A percentile compares a stretch with the other conserved stretches of the same genome.
Evolutionary conservation across 2,113 vertebrate species (phyloP).

Genomic region (Corynorhinus townsendii): DNA sequence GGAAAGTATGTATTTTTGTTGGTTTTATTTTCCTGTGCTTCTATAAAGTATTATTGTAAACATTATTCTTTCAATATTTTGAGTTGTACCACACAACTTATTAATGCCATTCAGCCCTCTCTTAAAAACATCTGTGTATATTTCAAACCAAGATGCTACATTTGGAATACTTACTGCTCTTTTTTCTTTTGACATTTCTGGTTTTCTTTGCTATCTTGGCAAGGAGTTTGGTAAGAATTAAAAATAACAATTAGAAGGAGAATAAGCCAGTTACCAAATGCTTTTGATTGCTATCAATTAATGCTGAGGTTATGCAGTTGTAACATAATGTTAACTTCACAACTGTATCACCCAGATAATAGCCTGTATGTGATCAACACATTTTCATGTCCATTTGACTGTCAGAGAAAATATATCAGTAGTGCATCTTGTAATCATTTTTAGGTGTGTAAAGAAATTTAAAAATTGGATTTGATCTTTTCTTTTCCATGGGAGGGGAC

Average conservation of each 20-base stretch:
- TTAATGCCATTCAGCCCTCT: neutral
- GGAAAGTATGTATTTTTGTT: conserved; percentile 91
- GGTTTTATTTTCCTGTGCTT: conserved; percentile 27
- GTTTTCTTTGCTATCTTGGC: neutral
- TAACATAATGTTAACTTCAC: neutral
- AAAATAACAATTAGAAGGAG: neutral
- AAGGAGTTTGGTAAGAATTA: conserved; percentile 3
- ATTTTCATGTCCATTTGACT: neutral
- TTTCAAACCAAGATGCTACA: neutral
- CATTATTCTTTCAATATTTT: neutral
- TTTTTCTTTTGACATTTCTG: conserved; percentile 35
- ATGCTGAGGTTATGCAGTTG: neutral
- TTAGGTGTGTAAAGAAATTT: neutral
- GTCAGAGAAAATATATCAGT: neutral
- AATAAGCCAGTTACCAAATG: neutral
- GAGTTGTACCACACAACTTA: neutral
- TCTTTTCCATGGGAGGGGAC: neutral
- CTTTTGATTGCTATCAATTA: neutral
- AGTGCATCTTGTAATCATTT: neutral
- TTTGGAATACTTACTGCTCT: neutral
- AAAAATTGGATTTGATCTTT: neutral
- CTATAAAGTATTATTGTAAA: neutral
- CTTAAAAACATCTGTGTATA: neutral
- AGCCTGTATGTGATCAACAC: neutral
- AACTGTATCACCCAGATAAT: neutral